These are phyloP conservation scores for Macropus fuliginosus DNA, from an alignment of 2,797 vertebrate genomes.

Conservation along the genomic window DNA sequence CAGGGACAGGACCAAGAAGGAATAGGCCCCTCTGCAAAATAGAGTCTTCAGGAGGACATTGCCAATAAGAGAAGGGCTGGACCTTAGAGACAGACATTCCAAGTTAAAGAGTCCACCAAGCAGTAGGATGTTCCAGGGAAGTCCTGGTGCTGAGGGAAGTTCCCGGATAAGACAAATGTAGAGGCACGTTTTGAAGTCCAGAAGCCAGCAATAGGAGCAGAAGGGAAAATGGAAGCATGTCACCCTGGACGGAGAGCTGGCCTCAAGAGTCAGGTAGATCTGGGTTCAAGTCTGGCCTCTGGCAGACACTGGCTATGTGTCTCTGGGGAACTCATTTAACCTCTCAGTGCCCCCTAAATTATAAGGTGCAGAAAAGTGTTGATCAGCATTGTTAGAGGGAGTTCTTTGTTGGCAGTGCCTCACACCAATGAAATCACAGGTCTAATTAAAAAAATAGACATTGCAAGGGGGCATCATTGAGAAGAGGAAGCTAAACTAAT, in stretches of 20 bases:
- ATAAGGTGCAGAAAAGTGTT: not conserved
- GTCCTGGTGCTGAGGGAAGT: not conserved
- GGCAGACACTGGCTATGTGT: not conserved
- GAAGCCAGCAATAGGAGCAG: not conserved
- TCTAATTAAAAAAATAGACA: not conserved
- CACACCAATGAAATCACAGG: not conserved
- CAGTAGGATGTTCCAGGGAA: not conserved
- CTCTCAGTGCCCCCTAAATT: not conserved
- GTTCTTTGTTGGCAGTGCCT: not conserved
- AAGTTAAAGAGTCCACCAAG: not conserved
- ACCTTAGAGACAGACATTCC: too few relatives aligned
- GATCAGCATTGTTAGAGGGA: not conserved
- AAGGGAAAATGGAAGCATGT: not conserved
- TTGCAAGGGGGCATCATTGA: too few relatives aligned
- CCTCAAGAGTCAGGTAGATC: not conserved
- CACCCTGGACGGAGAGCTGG: not conserved
- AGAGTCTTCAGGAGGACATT: too few relatives aligned
- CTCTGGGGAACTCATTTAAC: not conserved
- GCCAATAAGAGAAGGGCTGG: too few relatives aligned
- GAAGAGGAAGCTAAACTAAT: too few relatives aligned
- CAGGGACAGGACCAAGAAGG: too few relatives aligned
- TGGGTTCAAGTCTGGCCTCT: too few relatives aligned
- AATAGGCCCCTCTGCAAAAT: too few relatives aligned
- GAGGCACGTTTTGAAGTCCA: not conserved
- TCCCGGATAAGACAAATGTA: not conserved